Conservation (phyloP, 1,140 invertebrate genomes). For the Mycetomoellerius zeteki region DNA sequence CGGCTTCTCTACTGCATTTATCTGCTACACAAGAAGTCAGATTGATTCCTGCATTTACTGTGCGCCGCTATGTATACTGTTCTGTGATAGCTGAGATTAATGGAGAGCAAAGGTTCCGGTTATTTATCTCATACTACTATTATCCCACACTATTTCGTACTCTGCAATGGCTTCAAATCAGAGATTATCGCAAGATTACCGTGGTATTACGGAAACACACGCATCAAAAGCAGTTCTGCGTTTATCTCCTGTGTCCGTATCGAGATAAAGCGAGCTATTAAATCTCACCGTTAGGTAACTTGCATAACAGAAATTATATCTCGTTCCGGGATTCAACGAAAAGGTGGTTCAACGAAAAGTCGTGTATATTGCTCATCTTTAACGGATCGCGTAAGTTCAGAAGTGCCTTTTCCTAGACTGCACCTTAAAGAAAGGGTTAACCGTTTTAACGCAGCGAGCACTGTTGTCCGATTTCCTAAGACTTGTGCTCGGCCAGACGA, state of each 20-base stretch:
- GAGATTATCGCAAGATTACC: conserved; percentile 49
- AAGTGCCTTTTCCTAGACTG: not conserved
- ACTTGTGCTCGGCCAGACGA: conserved; percentile 9
- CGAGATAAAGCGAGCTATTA: not conserved
- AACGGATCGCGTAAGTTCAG: not conserved
- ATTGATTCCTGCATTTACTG: conserved; percentile 46
- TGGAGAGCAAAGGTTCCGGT: conserved; percentile 33
- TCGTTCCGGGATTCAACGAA: not conserved
- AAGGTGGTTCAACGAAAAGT: not conserved
- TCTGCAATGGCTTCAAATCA: not conserved
- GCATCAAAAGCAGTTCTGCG: conserved; percentile 2
- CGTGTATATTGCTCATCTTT: not conserved
- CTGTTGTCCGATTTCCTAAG: conserved; percentile 15
- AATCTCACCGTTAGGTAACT: not conserved
- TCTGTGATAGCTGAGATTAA: conserved; percentile 50
- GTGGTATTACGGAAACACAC: conserved; percentile 39
- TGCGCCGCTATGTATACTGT: conserved; percentile 10
- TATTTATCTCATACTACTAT: conserved; percentile 34
- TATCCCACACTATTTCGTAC: conserved; percentile 1
- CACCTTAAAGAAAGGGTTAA: not conserved
- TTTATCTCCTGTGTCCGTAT: conserved; percentile 24
- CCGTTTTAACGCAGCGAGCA: not conserved
- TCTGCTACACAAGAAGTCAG: conserved; percentile 16
- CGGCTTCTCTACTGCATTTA: not conserved
- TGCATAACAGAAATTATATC: conserved; percentile 1